Conservation (phyloP, 2,113 vertebrate genomes). For the Australoheros scitulus region DNA sequence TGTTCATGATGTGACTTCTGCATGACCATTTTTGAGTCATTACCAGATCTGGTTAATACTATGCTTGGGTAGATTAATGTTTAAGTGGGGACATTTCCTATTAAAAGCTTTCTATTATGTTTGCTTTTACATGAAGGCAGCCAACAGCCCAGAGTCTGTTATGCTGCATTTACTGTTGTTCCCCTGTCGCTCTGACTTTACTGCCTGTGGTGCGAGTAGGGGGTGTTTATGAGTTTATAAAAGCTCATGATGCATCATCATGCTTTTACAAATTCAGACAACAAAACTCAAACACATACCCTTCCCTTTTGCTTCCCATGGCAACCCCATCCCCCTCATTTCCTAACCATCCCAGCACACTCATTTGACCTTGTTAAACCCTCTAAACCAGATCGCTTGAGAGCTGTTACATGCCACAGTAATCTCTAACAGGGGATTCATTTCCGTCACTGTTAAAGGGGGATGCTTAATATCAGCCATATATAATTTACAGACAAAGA, state of each 20-base stretch:
- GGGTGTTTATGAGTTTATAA: constrained; percentile 71
- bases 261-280: constrained; percentile 64
- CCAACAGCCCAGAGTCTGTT: constrained; percentile 21
- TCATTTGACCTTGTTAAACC: constrained; percentile 79
- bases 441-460: constrained; percentile 60
- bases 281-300: constrained; percentile 22
- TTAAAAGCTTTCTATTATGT: constrained; percentile 58
- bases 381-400: constrained; percentile 56
- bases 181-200: constrained; percentile 50
- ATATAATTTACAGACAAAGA: constrained; percentile 56
- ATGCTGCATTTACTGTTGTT: constrained; percentile 55
- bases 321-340: constrained; percentile 13
- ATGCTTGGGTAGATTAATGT: constrained; percentile 57
- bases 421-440: constrained; percentile 72
- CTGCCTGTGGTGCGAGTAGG: constrained; percentile 36
- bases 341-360: constrained; percentile 46
- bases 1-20: not conserved
- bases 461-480: constrained; percentile 47
- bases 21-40: constrained; percentile 20
- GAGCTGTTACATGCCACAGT: constrained; percentile 73
- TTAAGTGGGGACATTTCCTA: constrained; percentile 50
- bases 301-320: not conserved
- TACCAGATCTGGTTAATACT: constrained; percentile 37
- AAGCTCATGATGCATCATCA: constrained; percentile 64
- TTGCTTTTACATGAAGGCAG: constrained; percentile 37